Percentiles rank a stretch among this genome's conserved stretches.
Conservation (phyloP, 2,113 vertebrate species). For the Pachypanchax playfairii region DNA sequence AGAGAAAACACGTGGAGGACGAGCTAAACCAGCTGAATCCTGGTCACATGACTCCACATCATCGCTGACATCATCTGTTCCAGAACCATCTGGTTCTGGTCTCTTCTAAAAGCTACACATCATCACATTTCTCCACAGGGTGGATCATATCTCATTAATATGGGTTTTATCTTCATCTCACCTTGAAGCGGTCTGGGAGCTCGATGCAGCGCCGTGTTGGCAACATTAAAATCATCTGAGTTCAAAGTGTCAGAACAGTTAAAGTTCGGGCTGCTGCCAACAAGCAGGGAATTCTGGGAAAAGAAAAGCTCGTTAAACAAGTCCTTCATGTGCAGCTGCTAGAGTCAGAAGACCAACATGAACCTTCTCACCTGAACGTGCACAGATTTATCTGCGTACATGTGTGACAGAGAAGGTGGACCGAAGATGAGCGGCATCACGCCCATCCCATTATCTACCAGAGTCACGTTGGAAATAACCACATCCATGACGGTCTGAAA, state of each 20-base stretch:
- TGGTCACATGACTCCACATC: no score
- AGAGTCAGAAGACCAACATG: neutral
- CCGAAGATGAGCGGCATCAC: conserved; percentile 81
- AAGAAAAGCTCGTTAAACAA: neutral
- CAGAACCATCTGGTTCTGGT: no score
- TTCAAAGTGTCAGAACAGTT: conserved; percentile 79
- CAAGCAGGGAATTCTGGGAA: conserved; percentile 80
- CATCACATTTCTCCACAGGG: no score
- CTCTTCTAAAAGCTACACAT: no score
- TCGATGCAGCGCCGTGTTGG: conserved; percentile 57
- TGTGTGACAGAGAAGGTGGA: conserved; percentile 78
- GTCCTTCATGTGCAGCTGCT: neutral
- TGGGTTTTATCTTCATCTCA: no score
- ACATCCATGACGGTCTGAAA: conserved; percentile 77
- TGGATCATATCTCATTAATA: no score
- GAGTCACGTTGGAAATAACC: conserved; percentile 78
- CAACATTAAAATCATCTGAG: conserved; percentile 66
- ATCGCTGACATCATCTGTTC: no score
- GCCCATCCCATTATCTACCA: conserved; percentile 88
- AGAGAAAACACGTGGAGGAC: neutral
- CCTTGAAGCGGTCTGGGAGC: conserved; percentile 79
- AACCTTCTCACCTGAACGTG: conserved; percentile 76
- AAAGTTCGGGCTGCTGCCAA: conserved; percentile 85
- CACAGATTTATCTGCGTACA: conserved; percentile 77
- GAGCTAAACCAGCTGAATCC: neutral